Base-by-base conservation (phyloP, 2,113 vertebrate species). In the Mobula hypostoma region DNA sequence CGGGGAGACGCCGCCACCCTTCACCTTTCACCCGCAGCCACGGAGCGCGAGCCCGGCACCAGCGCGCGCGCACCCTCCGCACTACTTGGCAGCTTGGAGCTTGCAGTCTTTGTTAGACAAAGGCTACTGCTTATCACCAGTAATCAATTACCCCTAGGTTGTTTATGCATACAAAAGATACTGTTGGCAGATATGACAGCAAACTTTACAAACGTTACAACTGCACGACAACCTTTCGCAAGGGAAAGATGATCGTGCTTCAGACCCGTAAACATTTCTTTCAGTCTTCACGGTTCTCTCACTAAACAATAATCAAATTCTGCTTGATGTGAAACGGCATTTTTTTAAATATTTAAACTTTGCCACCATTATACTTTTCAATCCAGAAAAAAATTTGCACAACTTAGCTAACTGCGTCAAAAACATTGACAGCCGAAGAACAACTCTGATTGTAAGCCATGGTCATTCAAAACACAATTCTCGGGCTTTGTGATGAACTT, bases 1-100 rank as follows among this genome's bases (percentile, higher is more conserved):
- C 80, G 77, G 12, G 77, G 94, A 94, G 21, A 82, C 77, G 27
- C 77, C 80, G 61, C 94, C 94, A 56, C 72, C 48, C 36, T 61
- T 94, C 92, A 74, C 92, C 90, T 24, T 63, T 68, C 90, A 63
- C 88, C 68, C 56, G 12, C 90, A 17, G 61, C 70, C 2, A 15
- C 32, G 56, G 77, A 63, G 61, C 70, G n/a, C 21, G 21, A 58
- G 17, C 72, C 72, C 72, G 72, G 72, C 72, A 15, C 70, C 70
- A 4, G 70, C 72, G 78, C 78, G 27, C 24, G n/a, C 93, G 70
- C 93, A 27, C 40, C 36, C 76, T 29, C 72, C 68, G 15, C 70
- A 1, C n/a, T 27, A 8, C 27, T 63, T 66, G n/a, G 85, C 83
- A 88, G 9, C 24, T 56, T 88, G 83, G 27, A 88, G 29, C 61